These are phyloP conservation scores for Cassiopea andromeda DNA, from an alignment of 30 jellyfish, hydroid and myxozoan species.

Conservation along the genomic window DNA sequence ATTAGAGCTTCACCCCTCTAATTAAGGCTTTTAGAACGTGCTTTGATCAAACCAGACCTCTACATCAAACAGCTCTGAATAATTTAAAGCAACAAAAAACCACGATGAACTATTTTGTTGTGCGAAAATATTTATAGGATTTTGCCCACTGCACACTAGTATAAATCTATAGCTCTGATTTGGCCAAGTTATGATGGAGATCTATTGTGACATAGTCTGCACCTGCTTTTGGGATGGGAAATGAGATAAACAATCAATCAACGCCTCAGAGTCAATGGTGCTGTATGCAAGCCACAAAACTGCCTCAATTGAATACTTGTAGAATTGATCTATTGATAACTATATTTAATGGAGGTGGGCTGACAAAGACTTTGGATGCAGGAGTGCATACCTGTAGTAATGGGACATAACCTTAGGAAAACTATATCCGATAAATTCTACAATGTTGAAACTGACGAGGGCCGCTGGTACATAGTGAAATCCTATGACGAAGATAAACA, in stretches of 20 bases:
- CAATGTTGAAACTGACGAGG: conserved; percentile 47
- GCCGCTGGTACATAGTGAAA: conserved; percentile 67
- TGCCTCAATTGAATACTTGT: not conserved
- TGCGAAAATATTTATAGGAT: conserved; percentile 2
- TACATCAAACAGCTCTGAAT: not conserved
- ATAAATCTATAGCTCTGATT: not conserved
- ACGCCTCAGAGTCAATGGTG: not conserved
- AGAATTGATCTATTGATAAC: not conserved
- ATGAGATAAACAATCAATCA: not conserved
- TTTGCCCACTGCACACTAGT: not conserved
- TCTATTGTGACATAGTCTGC: not conserved
- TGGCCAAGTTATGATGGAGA: not conserved
- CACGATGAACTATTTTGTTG: not conserved
- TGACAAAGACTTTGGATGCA: not conserved
- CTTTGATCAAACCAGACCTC: not conserved
- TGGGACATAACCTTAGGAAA: conserved; percentile 38
- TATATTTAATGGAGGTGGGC: not conserved
- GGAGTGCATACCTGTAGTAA: not conserved
- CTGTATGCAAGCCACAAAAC: not conserved
- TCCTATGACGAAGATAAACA: conserved; percentile 56
- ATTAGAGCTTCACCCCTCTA: not conserved
- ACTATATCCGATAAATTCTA: not conserved
- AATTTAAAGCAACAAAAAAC: not conserved
- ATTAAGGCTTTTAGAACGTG: not conserved
- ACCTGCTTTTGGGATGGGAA: not conserved